Evolutionary conservation across 2,888 invertebrate genomes (phyloP), one percentile per base, ranked within the genome.

Genomic region (Apantesis nais): DNA sequence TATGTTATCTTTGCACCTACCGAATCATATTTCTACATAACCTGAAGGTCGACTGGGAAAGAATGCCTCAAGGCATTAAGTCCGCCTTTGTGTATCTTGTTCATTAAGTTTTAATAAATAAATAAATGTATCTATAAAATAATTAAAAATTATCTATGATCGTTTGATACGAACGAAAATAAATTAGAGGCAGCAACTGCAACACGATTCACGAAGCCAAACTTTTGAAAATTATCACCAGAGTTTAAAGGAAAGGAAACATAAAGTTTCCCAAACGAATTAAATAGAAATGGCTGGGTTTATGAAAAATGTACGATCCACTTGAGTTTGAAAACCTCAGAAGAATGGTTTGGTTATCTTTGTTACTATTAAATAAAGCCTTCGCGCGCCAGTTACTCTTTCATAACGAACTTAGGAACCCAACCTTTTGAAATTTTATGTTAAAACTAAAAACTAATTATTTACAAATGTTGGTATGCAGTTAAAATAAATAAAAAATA

Each of bases 191-290:
- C n/a, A n/a, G n/a, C n/a, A 74, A 73, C 81, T 82, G 81, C 80
- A 81, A 79, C 78, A 80, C 79, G 83, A 85, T 84, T 85, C 85
- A 85, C 82, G 82, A 86, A 84, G 79, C 79, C 67, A 74, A 87
- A 89, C 81, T 87, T 88, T 83, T 75, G 70, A 80, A 85, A 89
- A 89, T 89, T 89, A 89, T 89, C 79, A 85, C 77, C 71, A n/a
- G 85, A 89, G 84, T 89, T 88, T 75, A 71, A 76, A 74, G 70
- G 34, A 52, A 65, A 48, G 65, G 52, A 34, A 52, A n/a, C 75
- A 74, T 72, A 80, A 88, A 88, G 78, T 87, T 89, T 73, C 78
- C 69, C 75, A 81, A 85, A 81, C 76, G 83, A 87, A 89, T 89
- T 86, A 86, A 86, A 83, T 83, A 74, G 79, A 78, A 80, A 77